A percentile compares a stretch with the other conserved stretches of the same genome.
These are phyloP conservation scores for Acanthosepion lycidas DNA, from an alignment of 2,888 invertebrate species.

Conservation along the genomic window DNA sequence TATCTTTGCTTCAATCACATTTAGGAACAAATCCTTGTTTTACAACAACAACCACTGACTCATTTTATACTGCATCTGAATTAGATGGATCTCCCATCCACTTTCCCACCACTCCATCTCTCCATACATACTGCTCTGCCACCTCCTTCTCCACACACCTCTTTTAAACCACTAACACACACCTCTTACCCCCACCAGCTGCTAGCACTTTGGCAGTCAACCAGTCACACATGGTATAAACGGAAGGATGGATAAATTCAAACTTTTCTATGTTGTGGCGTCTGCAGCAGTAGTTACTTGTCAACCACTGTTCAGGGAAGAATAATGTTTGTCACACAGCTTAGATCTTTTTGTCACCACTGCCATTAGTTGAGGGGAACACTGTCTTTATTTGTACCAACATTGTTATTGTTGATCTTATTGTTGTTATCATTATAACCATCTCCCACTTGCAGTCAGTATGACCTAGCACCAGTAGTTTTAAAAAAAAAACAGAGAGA, in stretches of 20 bases:
- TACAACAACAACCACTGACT: slow-evolving; percentile 1
- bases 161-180: no score
- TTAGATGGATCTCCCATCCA: slow-evolving; percentile 12
- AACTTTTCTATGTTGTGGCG: background rate
- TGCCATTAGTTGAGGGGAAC: background rate
- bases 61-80: slow-evolving; percentile 22
- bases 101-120: background rate
- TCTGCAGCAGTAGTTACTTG: slow-evolving; percentile 21
- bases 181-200: background rate
- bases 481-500: background rate
- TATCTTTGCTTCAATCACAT: background rate
- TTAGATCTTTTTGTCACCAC: background rate
- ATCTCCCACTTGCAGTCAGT: background rate
- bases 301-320: background rate
- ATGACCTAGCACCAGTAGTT: slow-evolving; percentile 13
- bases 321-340: slow-evolving; percentile 6
- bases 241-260: slow-evolving; percentile 23
- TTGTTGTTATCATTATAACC: background rate
- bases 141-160: background rate
- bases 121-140: background rate
- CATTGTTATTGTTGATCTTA: background rate
- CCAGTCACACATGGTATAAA: slow-evolving; percentile 23
- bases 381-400: background rate
- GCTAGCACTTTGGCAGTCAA: slow-evolving; percentile 21
- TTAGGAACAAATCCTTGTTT: background rate